Base-by-base conservation (phyloP, 1,140 invertebrate genomes). In the Anastrepha ludens region DNA sequence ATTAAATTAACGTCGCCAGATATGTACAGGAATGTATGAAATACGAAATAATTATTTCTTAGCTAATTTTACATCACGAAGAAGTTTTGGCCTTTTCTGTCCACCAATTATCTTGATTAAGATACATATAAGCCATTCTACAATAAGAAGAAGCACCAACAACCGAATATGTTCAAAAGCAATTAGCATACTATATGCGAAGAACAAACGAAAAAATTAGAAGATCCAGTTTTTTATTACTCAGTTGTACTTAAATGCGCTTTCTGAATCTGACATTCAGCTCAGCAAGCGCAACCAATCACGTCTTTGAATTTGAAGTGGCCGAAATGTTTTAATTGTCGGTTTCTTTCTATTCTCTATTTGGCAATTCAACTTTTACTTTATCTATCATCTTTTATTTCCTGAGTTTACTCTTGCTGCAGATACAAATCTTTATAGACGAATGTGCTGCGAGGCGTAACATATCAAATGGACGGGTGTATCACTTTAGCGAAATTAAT, bases 361-460 rank as follows among this genome's bases (percentile, higher is more conserved):
- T 47, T 70, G 67, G 39, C 67, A 44, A 70, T 70, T 70, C 39
- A 9, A 39, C 39, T 17, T 2, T n/a, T 70, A 41, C 41, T 11
- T 74, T 74, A 44, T 44, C 67, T 74, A 44, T 17, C 41, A 47
- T 5, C 15, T 74, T 70, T 74, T 74, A 74, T 74, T 74, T 74
- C 44, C 44, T 41, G 41, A 44, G 67, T 39, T 74, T 41, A 74
- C 67, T 41, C 13, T 74, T 74, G 41, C 13, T 13, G 41, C 39
- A 74, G 67, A 74, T 74, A 74, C 44, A 74, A 44, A 74, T 74
- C 67, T 74, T 74, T 47, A 74, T 74, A 44, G 67, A 47, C 3
- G 41, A 74, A 41, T 4, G 6, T 74, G 67, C n/a, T 74, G 67
- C 41, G 15, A 47, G 6, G 39, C 13, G 39, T 11, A 67, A 67